phyloP scores from a whole-genome alignment of 2,888 invertebrate species.

The Chrysolina haemoptera region DNA sequence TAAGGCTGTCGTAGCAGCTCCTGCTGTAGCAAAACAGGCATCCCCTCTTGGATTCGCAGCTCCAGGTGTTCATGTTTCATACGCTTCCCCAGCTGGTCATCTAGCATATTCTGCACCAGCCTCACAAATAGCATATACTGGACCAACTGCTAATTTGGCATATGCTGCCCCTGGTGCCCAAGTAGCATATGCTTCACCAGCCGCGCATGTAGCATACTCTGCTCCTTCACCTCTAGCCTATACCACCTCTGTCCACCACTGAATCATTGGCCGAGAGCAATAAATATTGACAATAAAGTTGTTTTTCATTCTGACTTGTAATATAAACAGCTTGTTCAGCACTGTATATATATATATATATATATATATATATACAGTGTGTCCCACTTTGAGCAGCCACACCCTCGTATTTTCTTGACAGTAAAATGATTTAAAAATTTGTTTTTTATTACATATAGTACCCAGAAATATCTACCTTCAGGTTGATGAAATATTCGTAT shows the following conservation, averaged over 20 bases:
- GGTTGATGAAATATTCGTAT: no score
- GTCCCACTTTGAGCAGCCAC: no score
- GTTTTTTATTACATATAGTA: no score
- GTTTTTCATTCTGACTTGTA: no score
- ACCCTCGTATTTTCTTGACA: no score
- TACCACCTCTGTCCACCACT: neutral
- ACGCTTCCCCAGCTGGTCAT: neutral
- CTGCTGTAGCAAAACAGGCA: slow-evolving; percentile 55
- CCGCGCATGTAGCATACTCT: neutral
- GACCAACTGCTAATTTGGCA: neutral
- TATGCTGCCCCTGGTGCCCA: neutral
- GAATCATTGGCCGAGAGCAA: neutral
- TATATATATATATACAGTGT: no score
- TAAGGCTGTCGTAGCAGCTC: slow-evolving; percentile 53
- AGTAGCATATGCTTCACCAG: neutral
- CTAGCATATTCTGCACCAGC: neutral
- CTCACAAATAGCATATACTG: neutral
- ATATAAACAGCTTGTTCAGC: no score
- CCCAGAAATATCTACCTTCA: no score
- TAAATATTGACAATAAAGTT: no score
- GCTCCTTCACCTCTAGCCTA: neutral
- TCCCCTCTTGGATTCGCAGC: slow-evolving; percentile 63
- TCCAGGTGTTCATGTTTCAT: slow-evolving; percentile 28
- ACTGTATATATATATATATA: no score
- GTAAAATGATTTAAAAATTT: no score